A percentile compares a stretch with the other conserved stretches of the same genome.
Conservation (phyloP, 2,113 vertebrate species). For the Campylomormyrus numenius region DNA sequence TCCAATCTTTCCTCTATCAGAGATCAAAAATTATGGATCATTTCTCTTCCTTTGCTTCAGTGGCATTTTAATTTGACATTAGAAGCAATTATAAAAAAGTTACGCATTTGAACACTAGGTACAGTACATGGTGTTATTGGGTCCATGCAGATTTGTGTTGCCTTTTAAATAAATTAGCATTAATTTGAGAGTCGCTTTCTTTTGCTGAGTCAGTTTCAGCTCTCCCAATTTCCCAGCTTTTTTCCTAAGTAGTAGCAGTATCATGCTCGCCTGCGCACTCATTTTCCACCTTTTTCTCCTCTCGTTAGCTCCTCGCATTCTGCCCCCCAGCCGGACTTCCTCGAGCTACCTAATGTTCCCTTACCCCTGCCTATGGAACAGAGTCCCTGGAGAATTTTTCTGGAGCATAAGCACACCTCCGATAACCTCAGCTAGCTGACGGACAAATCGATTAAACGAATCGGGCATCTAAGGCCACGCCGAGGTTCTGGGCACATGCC, state of each 20-base stretch:
- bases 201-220: not conserved
- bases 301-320: not conserved
- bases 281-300: not conserved
- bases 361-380: not conserved
- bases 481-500: not conserved
- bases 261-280: not conserved
- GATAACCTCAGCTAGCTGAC: not conserved
- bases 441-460: not conserved
- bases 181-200: not conserved
- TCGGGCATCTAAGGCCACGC: not conserved
- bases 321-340: not conserved
- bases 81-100: not conserved
- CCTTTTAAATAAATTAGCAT: not conserved
- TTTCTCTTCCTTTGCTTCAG: not conserved
- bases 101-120: not conserved
- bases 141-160: not conserved
- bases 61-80: not conserved
- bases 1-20: not conserved
- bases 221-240: not conserved
- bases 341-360: not conserved
- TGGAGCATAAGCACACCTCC: not conserved
- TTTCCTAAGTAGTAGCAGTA: not conserved
- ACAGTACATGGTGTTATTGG: not conserved
- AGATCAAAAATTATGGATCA: not conserved
- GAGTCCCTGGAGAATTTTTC: not conserved